Percentiles rank a stretch among this genome's conserved stretches.
Evolutionary conservation across 2,888 invertebrate species (phyloP).

Genomic region (Drosophila lutescens): DNA sequence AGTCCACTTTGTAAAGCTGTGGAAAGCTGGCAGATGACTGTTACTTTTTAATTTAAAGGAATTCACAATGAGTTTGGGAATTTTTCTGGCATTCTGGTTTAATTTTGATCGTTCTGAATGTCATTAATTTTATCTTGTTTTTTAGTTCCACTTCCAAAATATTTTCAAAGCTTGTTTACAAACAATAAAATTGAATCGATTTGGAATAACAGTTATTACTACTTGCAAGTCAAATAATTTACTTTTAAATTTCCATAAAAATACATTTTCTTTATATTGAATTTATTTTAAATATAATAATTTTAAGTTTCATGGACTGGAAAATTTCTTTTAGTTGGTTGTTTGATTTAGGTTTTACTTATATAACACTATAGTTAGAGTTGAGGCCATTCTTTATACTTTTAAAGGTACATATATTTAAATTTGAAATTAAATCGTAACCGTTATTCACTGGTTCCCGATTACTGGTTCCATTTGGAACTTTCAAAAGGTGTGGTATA

Average conservation of each 20-base stretch:
- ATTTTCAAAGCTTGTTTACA: neutral
- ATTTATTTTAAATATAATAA: too few relatives aligned
- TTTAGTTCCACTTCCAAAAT: neutral
- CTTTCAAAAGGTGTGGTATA: neutral
- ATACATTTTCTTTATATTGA: too few relatives aligned
- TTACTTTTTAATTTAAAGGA: slow-evolving; percentile 6
- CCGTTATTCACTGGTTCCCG: neutral
- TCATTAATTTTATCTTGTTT: neutral
- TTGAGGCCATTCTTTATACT: too few relatives aligned
- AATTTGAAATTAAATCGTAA: neutral
- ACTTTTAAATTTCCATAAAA: too few relatives aligned
- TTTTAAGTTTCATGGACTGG: too few relatives aligned
- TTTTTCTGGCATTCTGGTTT: slow-evolving; percentile 1
- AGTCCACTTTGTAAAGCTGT: slow-evolving; percentile 16
- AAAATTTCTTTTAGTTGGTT: too few relatives aligned
- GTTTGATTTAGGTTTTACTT: too few relatives aligned
- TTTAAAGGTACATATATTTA: neutral
- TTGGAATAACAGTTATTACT: too few relatives aligned
- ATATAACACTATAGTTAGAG: too few relatives aligned
- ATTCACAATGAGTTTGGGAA: slow-evolving; percentile 9
- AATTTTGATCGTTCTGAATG: neutral
- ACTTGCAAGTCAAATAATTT: too few relatives aligned
- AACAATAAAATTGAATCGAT: neutral
- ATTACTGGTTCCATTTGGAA: neutral
- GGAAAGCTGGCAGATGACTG: slow-evolving; percentile 17